Percentiles rank a stretch among this genome's conserved stretches.
These are phyloP conservation scores for Thumatha senex DNA, from an alignment of 2,888 invertebrate species.

Conservation along the genomic window DNA sequence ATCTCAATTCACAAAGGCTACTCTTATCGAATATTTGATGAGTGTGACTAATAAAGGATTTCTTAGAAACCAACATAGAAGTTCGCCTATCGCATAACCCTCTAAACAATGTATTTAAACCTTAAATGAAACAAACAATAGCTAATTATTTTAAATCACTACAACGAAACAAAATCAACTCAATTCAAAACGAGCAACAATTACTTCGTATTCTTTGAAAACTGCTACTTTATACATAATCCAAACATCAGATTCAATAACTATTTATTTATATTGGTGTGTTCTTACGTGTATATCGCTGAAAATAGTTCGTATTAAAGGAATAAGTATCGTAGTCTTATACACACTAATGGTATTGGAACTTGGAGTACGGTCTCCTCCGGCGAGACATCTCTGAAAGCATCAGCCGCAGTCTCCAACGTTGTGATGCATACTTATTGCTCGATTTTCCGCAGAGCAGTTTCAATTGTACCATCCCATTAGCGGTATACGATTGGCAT, in stretches of 20 bases:
- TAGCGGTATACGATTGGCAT: slow-evolving; percentile 65
- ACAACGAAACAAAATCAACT: not conserved
- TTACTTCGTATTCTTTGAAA: slow-evolving; percentile 11
- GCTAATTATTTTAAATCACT: not conserved
- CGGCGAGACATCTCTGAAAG: slow-evolving; percentile 66
- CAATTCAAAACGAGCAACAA: slow-evolving; percentile 2
- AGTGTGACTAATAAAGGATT: too few relatives aligned
- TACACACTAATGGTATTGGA: slow-evolving; percentile 47
- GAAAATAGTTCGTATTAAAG: slow-evolving; percentile 46
- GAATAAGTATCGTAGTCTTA: slow-evolving; percentile 8
- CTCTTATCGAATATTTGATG: too few relatives aligned
- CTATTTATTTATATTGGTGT: slow-evolving; percentile 57
- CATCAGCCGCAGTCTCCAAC: slow-evolving; percentile 58
- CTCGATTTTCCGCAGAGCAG: slow-evolving; percentile 71
- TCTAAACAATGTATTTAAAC: too few relatives aligned
- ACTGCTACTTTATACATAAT: slow-evolving; percentile 24
- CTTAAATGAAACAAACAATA: not conserved
- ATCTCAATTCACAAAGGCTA: too few relatives aligned
- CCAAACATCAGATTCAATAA: slow-evolving; percentile 47
- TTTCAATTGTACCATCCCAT: slow-evolving; percentile 76
- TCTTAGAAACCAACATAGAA: too few relatives aligned
- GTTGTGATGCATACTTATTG: slow-evolving; percentile 80
- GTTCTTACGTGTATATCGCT: slow-evolving; percentile 39
- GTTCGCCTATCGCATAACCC: too few relatives aligned
- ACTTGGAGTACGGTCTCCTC: slow-evolving; percentile 24